These are phyloP conservation scores for Cottus gobio DNA, from an alignment of 2,113 vertebrate species.

Conservation along the genomic window DNA sequence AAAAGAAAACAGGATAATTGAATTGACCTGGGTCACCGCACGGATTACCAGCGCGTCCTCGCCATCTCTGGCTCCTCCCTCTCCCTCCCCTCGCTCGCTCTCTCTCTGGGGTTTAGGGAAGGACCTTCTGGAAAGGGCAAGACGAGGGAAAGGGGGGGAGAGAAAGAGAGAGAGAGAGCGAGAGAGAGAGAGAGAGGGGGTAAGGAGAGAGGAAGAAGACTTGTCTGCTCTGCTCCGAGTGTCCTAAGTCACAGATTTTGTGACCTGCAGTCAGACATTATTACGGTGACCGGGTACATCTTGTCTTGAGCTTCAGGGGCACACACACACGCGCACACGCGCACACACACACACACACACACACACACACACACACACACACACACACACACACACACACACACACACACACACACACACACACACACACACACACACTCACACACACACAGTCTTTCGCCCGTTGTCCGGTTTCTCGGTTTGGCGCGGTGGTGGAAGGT, in stretches of 20 bases:
- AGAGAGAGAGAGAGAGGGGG: conserved; percentile 51
- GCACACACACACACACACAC: conserved; percentile 18
- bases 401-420: conserved; percentile 22
- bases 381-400: conserved; percentile 12
- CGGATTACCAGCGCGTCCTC: conserved; percentile 83
- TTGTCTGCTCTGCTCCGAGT: conserved; percentile 20
- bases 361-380: conserved; percentile 8
- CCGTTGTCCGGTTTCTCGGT: neutral
- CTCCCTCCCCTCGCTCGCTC: neutral
- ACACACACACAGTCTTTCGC: conserved; percentile 20
- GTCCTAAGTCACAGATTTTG: conserved; percentile 50
- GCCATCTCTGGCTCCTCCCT: conserved; percentile 74
- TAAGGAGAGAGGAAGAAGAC: conserved; percentile 51
- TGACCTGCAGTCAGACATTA: conserved; percentile 43
- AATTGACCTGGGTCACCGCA: conserved; percentile 86
- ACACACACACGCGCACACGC: conserved; percentile 23
- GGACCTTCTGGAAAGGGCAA: conserved; percentile 77
- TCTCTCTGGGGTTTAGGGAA: conserved; percentile 81
- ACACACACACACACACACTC: conserved; percentile 14
- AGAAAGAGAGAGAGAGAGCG: conserved; percentile 53
- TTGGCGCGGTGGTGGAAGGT: conserved; percentile 39
- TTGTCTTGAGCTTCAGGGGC: conserved; percentile 32
- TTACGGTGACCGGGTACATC: conserved; percentile 39
- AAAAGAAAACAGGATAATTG: conserved; percentile 89
- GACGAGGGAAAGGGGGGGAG: conserved; percentile 53